Evolutionary conservation across 2,888 invertebrate genomes (phyloP).

Genomic region (Idaea aversata): DNA sequence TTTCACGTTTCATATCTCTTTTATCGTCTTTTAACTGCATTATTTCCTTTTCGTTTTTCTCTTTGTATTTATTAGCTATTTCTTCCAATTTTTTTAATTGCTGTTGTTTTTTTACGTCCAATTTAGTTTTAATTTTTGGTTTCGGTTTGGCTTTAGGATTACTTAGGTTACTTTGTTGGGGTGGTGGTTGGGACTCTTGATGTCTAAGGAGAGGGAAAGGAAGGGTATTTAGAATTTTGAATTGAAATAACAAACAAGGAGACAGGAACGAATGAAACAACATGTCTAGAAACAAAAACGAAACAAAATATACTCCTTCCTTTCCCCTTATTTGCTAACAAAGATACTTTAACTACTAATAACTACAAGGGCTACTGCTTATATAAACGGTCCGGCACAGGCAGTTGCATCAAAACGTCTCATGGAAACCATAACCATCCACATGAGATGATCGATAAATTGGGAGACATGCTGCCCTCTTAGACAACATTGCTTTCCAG

Average conservation of each 20-base stretch:
- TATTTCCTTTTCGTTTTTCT: slow-evolving; percentile 42
- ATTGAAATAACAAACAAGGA: slow-evolving; percentile 68
- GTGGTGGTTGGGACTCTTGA: slow-evolving; percentile 49
- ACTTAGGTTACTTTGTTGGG: slow-evolving; percentile 51
- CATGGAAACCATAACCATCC: too few relatives aligned
- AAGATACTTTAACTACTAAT: slow-evolving; percentile 6
- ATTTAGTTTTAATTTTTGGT: slow-evolving; percentile 46
- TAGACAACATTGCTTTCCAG: too few relatives aligned
- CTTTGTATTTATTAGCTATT: slow-evolving; percentile 59
- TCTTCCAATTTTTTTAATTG: slow-evolving; percentile 68
- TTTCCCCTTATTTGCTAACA: slow-evolving; percentile 76
- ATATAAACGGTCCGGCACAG: too few relatives aligned
- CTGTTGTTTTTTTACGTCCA: slow-evolving; percentile 55
- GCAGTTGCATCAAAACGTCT: too few relatives aligned
- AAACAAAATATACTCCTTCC: slow-evolving; percentile 54
- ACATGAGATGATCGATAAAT: too few relatives aligned
- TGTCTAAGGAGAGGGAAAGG: slow-evolving; percentile 74
- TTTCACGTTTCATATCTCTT: slow-evolving; percentile 33
- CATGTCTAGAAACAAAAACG: slow-evolving; percentile 21
- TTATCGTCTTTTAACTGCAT: slow-evolving; percentile 29
- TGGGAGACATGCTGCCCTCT: too few relatives aligned
- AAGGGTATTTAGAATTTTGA: slow-evolving; percentile 49
- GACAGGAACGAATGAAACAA: slow-evolving; percentile 58
- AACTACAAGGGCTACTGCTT: too few relatives aligned
- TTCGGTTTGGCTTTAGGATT: slow-evolving; percentile 43